Evolutionary conservation across 2,797 vertebrate genomes (phyloP).

Genomic region (Bothrops alternatus): DNA sequence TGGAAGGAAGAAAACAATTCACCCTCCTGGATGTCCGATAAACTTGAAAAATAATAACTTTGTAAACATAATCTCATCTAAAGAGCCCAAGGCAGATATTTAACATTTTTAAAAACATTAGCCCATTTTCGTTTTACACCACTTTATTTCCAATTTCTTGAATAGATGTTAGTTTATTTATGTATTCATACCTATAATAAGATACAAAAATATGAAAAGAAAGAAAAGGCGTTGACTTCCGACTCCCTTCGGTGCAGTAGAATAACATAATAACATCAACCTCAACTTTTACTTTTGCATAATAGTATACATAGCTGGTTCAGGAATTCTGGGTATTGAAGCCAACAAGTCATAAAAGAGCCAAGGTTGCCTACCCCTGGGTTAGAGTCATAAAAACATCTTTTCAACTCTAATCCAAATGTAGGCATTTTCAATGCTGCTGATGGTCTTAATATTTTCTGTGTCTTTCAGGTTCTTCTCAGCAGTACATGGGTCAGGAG

Average conservation of each 20-base stretch:
- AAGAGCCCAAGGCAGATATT: not conserved
- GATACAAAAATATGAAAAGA: too few relatives aligned
- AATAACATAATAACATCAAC: too few relatives aligned
- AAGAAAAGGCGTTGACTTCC: too few relatives aligned
- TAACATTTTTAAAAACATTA: not conserved
- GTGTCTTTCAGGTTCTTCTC: constrained; percentile 82
- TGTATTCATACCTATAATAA: too few relatives aligned
- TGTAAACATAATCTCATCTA: not conserved
- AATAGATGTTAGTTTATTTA: too few relatives aligned
- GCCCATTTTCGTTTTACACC: not conserved
- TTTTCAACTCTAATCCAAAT: not conserved
- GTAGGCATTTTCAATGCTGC: not conserved
- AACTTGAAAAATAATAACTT: not conserved
- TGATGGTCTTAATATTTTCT: not conserved
- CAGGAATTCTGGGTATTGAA: too few relatives aligned
- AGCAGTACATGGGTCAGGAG: constrained; percentile 93
- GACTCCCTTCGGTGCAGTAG: too few relatives aligned
- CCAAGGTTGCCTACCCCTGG: too few relatives aligned
- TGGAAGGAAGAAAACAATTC: too few relatives aligned
- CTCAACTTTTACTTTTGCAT: too few relatives aligned
- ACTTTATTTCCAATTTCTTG: not conserved
- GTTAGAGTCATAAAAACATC: not conserved
- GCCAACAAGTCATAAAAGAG: too few relatives aligned
- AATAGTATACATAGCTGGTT: too few relatives aligned
- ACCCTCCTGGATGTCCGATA: not conserved